Percentiles rank a stretch among this genome's conserved stretches.
These are phyloP conservation scores for Amblyjoppa proteus DNA, from an alignment of 2,888 invertebrate genomes.

Conservation along the genomic window DNA sequence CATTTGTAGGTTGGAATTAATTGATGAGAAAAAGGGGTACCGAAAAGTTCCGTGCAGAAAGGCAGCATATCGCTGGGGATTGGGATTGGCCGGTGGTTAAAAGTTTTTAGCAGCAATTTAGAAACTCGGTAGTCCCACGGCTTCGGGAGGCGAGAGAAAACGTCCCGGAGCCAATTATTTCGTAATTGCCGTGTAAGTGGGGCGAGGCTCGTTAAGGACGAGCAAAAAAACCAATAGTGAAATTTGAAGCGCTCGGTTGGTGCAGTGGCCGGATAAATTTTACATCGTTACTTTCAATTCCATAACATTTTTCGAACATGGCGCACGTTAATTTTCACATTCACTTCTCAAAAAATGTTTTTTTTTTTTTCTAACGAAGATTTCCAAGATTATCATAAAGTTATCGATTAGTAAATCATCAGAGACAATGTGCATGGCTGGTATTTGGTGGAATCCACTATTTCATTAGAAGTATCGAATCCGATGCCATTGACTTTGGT, in stretches of 20 bases:
- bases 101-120: slow-evolving; percentile 45
- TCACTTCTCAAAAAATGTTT: too few species aligned
- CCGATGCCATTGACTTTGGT: too few species aligned
- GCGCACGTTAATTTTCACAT: too few species aligned
- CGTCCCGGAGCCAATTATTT: slow-evolving; percentile 30
- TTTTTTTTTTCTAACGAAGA: too few species aligned
- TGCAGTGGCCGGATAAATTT: background rate
- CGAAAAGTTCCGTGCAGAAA: background rate
- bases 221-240: background rate
- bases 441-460: too few species aligned
- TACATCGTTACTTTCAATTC: background rate
- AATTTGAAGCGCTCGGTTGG: slow-evolving; percentile 6
- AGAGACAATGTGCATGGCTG: too few species aligned
- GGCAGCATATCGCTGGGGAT: background rate
- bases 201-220: slow-evolving; percentile 30
- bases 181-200: slow-evolving; percentile 44
- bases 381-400: too few species aligned
- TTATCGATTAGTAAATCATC: too few species aligned
- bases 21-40: background rate
- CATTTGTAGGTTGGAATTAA: background rate
- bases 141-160: background rate
- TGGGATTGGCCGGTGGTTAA: slow-evolving; percentile 23
- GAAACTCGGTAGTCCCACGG: slow-evolving; percentile 6
- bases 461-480: too few species aligned
- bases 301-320: background rate